Base-by-base conservation (phyloP, 1,140 invertebrate genomes). In the Drosophila sp. region DNA sequence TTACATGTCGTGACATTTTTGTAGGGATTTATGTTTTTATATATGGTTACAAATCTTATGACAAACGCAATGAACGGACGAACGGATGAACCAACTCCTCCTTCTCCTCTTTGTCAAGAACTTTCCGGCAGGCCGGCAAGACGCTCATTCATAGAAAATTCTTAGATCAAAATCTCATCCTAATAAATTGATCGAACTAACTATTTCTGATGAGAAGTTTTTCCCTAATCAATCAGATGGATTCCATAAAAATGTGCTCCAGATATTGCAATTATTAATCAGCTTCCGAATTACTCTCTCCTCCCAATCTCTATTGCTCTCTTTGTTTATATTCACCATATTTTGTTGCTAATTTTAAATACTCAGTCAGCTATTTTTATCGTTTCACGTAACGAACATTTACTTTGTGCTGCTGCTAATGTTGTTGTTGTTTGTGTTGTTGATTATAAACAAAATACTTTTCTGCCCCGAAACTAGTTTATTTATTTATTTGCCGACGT, bases 1-100 rank as follows among this genome's bases (percentile, higher is more conserved):
- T 87, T 87, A 86, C 69, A 83, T 86, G 83, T 80, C 83, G 66
- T 71, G 72, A 76, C 83, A 83, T 35, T 25, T 86, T 83, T 83
- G 83, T 77, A 89, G 83, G 83, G 83, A 86, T 87, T 86, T 86
- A 89, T 83, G 80, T 69, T 50, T 69, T 27, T 50, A 50, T 50
- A 50, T 50, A 50, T 50, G 23, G 7, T 3, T 50, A 10, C 55
- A n/a, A 33, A 32, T 60, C 58, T 27, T 60, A 25, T 60, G 32
- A 41, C 58, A 60, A 32, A n/a, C 47, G 2, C 11, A 33, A 41
- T 41, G n/a, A 41, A 41, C 4, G 40, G 11, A 41, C 35, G 35
- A 44, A 44, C 41, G n/a, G 11, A 41, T n/a, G 40, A 41, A 41
- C 35, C 8, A 44, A 44, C 41, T 79, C 72, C 77, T 63, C 63